Conservation (phyloP, 2,797 vertebrate species). For the Hapalemur alaotrensis region DNA sequence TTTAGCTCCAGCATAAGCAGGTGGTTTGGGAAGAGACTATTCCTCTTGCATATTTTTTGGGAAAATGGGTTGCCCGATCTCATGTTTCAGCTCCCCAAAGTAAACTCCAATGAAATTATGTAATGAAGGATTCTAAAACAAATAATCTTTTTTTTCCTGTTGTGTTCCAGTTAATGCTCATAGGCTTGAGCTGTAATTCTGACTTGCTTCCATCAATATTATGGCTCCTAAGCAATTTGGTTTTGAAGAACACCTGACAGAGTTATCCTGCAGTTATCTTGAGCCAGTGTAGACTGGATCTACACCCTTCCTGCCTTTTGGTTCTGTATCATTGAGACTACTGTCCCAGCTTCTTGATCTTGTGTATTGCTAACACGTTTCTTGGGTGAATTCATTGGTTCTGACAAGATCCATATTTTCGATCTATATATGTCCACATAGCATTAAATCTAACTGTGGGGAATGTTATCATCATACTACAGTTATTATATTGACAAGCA, state of each 20-base stretch:
- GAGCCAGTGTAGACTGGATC: neutral
- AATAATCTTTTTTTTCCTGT: neutral
- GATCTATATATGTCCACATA: neutral
- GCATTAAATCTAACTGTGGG: conserved; percentile 47
- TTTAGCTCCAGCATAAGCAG: neutral
- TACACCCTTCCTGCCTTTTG: neutral
- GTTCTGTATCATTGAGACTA: neutral
- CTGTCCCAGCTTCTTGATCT: neutral
- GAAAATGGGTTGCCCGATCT: neutral
- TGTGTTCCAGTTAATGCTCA: neutral
- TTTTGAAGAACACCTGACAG: neutral
- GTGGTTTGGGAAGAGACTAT: neutral
- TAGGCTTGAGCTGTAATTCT: neutral
- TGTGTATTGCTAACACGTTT: neutral
- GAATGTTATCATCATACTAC: conserved; percentile 49
- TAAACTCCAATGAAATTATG: neutral
- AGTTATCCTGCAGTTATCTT: neutral
- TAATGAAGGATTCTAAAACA: neutral
- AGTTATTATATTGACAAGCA: conserved; percentile 56
- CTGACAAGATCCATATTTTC: conserved; percentile 55
- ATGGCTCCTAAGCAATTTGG: neutral
- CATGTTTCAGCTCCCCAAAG: neutral
- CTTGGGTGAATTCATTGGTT: conserved; percentile 21
- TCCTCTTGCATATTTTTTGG: neutral
- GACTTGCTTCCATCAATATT: neutral